A percentile compares a stretch with the other conserved stretches of the same genome.
These are phyloP conservation scores for Bursaphelenchus mucronatus DNA, from an alignment of 1,140 invertebrate species.

Conservation along the genomic window DNA sequence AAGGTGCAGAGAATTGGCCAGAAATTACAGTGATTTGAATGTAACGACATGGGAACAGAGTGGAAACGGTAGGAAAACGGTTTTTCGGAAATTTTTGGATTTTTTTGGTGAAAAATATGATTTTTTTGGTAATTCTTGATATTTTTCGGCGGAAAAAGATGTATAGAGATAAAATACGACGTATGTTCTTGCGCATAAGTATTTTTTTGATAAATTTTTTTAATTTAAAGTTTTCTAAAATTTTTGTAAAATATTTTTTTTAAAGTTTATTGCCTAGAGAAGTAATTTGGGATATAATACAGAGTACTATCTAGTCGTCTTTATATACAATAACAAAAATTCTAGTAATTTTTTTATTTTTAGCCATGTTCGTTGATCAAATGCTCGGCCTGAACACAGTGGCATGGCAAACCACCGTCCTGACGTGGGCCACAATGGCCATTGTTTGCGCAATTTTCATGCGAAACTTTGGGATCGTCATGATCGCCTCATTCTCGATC, in stretches of 20 bases:
- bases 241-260: no score
- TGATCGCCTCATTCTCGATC: conserved; percentile 61
- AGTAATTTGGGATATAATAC: no score
- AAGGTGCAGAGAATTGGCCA: conserved; percentile 49
- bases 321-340: no score
- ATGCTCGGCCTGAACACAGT: conserved; percentile 52
- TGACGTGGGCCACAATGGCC: conserved; percentile 60
- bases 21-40: conserved; percentile 49
- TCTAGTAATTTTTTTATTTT: background rate
- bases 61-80: conserved; percentile 21
- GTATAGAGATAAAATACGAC: no score
- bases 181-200: no score
- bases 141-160: background rate
- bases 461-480: conserved; percentile 61
- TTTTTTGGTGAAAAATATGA: background rate
- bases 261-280: no score
- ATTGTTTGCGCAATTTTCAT: conserved; percentile 63
- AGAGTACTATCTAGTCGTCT: no score
- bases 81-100: background rate
- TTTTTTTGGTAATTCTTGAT: background rate
- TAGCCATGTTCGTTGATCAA: conserved; percentile 57
- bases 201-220: no score
- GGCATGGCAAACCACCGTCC: conserved; percentile 41
- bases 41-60: conserved; percentile 56
- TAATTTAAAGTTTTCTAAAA: no score